Conservation (phyloP, 2,113 vertebrate genomes). For the Hemiscyllium ocellatum region DNA sequence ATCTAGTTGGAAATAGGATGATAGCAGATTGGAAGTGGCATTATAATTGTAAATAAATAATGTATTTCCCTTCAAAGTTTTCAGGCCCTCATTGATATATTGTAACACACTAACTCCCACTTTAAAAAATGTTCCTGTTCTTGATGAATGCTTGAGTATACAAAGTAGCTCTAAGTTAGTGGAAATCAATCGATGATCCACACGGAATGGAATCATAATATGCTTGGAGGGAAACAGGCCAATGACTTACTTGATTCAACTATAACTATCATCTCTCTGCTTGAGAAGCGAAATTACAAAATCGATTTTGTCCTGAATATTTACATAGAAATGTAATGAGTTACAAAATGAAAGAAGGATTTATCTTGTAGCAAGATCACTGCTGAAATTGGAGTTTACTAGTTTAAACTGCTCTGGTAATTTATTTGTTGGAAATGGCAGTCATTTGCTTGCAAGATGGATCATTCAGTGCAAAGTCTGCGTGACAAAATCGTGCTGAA, state of each 20-base stretch:
- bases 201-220: background rate
- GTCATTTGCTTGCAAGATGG: background rate
- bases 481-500: background rate
- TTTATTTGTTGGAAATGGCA: background rate
- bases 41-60: conserved; percentile 11
- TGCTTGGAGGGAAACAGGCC: background rate
- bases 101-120: background rate
- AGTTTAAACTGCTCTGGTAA: background rate
- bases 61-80: background rate
- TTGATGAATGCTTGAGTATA: background rate
- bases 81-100: background rate
- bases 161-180: conserved; percentile 13
- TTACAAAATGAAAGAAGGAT: background rate
- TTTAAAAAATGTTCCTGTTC: background rate
- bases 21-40: background rate
- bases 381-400: background rate
- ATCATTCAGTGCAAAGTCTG: background rate
- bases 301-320: background rate
- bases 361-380: background rate
- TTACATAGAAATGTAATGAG: background rate
- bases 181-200: background rate
- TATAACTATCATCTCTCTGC: background rate
- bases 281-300: background rate
- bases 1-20: background rate
- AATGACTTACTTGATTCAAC: background rate